These are phyloP conservation scores for Cryptocheilus praepositus DNA, from an alignment of 2,888 invertebrate genomes.

Conservation along the genomic window DNA sequence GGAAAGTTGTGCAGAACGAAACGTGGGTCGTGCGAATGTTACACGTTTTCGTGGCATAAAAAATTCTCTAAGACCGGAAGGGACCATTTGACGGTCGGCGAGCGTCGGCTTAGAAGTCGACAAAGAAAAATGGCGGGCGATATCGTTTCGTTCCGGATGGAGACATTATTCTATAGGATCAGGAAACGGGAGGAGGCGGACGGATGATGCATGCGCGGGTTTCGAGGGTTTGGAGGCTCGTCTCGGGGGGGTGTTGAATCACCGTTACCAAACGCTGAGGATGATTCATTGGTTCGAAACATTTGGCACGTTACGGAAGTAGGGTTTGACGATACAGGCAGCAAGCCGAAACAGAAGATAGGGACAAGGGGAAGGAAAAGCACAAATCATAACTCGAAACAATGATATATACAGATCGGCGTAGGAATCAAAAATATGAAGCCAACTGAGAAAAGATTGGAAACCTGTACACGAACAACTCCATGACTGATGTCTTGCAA, in stretches of 20 bases:
- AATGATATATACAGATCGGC: too few species aligned
- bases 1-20: too few species aligned
- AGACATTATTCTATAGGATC: slow-evolving; percentile 15
- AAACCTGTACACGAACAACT: too few species aligned
- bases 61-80: too few species aligned
- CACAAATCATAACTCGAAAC: not conserved
- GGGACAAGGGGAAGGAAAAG: not conserved
- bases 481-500: too few species aligned
- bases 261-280: not conserved
- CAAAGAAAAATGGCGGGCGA: not conserved
- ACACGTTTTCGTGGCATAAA: too few species aligned
- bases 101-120: not conserved
- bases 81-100: too few species aligned
- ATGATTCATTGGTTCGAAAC: slow-evolving; percentile 4
- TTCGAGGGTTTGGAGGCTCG: not conserved
- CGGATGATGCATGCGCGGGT: not conserved
- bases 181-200: not conserved
- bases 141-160: slow-evolving; percentile 24
- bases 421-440: too few species aligned
- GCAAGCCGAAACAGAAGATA: too few species aligned
- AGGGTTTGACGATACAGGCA: too few species aligned
- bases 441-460: too few species aligned
- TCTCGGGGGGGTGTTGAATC: not conserved
- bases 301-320: not conserved
- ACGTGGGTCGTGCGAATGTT: too few species aligned